phyloP scores from a whole-genome alignment of 2,888 invertebrate genomes.

The Cryptocephalus moraei region DNA sequence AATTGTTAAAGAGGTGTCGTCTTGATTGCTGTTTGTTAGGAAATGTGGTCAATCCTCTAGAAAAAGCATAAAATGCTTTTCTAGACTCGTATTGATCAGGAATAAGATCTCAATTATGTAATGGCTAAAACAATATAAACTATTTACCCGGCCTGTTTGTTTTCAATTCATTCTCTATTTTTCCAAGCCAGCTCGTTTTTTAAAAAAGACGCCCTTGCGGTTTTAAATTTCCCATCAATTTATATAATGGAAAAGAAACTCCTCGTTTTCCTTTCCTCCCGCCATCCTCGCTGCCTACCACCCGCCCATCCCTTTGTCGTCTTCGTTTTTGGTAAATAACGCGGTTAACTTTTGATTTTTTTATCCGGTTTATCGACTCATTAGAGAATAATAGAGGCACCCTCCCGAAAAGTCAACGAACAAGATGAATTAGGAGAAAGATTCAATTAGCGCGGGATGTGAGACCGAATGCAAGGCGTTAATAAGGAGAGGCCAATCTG shows the following conservation, averaged over 20 bases:
- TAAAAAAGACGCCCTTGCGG: not conserved
- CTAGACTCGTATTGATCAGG: no score
- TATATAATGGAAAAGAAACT: conserved; percentile 6
- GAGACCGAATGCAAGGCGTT: conserved; percentile 28
- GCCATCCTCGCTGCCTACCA: no score
- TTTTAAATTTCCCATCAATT: conserved; percentile 8
- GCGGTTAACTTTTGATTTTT: not conserved
- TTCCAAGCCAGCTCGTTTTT: not conserved
- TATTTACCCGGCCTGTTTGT: conserved; percentile 6
- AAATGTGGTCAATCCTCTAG: no score
- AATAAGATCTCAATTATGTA: not conserved
- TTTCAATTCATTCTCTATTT: conserved; percentile 3
- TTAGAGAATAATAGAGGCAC: not conserved
- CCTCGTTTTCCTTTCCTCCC: not conserved
- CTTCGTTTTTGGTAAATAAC: not conserved
- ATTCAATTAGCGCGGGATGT: conserved; percentile 26
- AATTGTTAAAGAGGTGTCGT: no score
- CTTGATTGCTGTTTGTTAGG: no score
- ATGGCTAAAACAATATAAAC: conserved; percentile 6
- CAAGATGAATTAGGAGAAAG: conserved; percentile 33
- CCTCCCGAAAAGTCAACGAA: conserved; percentile 16
- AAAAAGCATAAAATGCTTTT: no score
- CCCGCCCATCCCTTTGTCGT: not conserved
- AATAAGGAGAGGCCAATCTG: conserved; percentile 31
- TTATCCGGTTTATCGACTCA: not conserved